Percentiles rank a stretch among this genome's conserved stretches.
Conservation (phyloP, 2,797 vertebrate genomes). For the Micropoecilia bifurca region DNA sequence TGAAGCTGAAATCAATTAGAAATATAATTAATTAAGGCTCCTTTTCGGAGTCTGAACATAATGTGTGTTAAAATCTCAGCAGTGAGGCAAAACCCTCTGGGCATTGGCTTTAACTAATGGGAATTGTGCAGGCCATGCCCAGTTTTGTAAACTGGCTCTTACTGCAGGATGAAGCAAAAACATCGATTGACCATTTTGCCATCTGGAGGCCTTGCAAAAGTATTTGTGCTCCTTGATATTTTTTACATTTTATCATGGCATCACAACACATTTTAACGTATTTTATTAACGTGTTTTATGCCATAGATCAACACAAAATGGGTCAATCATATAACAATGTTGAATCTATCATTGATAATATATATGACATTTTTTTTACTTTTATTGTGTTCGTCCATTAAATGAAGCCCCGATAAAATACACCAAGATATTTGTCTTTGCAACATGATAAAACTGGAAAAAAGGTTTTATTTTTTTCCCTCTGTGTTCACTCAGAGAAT, state of each 20-base stretch:
- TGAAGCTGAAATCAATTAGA: conserved; percentile 12
- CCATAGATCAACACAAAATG: neutral
- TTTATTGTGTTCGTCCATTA: neutral
- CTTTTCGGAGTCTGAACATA: conserved; percentile 19
- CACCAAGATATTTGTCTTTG: neutral
- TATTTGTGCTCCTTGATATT: neutral
- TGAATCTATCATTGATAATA: neutral
- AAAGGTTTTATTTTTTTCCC: neutral
- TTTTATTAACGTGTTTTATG: neutral
- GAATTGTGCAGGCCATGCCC: conserved; percentile 59
- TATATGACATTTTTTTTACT: neutral
- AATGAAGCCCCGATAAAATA: neutral
- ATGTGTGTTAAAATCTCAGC: conserved; percentile 9
- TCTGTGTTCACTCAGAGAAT: conserved; percentile 6
- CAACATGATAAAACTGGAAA: neutral
- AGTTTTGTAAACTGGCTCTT: conserved; percentile 31
- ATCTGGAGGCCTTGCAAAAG: conserved; percentile 52
- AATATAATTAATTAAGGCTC: conserved; percentile 48
- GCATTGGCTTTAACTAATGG: conserved; percentile 32
- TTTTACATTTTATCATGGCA: neutral
- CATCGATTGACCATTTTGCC: conserved; percentile 52
- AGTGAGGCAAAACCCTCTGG: conserved; percentile 40
- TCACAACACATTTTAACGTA: neutral
- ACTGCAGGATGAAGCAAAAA: conserved; percentile 56
- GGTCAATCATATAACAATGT: neutral